Base-by-base conservation (phyloP, 2,113 vertebrate genomes). In the Callionymus lyra region DNA sequence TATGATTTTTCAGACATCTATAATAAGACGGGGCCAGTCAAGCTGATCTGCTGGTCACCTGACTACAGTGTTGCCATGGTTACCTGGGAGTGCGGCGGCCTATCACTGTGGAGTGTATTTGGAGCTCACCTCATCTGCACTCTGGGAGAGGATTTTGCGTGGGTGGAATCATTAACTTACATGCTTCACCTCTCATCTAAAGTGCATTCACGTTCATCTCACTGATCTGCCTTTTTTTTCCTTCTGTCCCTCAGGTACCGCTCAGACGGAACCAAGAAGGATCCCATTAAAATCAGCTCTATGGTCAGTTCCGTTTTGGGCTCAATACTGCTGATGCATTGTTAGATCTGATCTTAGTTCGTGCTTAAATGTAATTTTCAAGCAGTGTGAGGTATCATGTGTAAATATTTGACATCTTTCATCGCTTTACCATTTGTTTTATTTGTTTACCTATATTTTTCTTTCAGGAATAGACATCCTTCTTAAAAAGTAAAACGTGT, bases 111-210 rank as follows among this genome's bases (percentile, higher is more conserved):
- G 94, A 99, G 95, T 45, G 95, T 98, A 50, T 99, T 99, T 70
- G 95, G 95, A 62, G 94, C 95, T 70, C 95, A 97, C 50, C 90
- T 99, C 62, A 92, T 99, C 73, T 99, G 95, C 81, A 98, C 95
- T 27, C 85, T 99, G 47, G 93, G 91, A 74, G 95, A 93, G 72
- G 95, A 97, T 72, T 99, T 97, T 83, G 89, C 87, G 94, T 99
- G 61, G 86, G 94, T 89, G 62, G 16, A 56, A 31, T 49, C 35
- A 42, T 12, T 45, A 48, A 55, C 19, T 1, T 6, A 13, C 39
- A 16, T 14, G 14, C 2, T 19, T 38, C 6, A 33, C 18, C 12
- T 16, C n/a, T 38, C 6, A 11, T 36, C 32, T 11, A n/a, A 8
- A 44, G 6, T 3, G 38, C 9, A 19, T 40, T 14, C 6, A 19